These are phyloP conservation scores for Melanchra persicariae DNA, from an alignment of 2,888 invertebrate genomes.

Conservation along the genomic window DNA sequence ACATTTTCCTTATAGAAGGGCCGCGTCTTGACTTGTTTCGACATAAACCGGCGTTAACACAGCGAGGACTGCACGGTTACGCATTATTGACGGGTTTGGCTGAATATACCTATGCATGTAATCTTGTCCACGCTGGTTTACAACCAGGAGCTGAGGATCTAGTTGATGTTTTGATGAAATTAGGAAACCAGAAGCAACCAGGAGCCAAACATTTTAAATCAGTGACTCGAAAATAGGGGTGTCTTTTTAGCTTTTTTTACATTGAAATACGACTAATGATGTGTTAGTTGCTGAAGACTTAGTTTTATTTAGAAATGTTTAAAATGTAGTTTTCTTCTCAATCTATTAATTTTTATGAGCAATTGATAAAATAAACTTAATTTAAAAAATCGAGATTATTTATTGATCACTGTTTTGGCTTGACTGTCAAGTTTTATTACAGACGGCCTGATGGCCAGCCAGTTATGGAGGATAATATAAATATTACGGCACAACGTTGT, in stretches of 20 bases:
- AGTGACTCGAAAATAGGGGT: too few relatives aligned
- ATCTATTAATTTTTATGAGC: not conserved
- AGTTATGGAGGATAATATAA: not conserved
- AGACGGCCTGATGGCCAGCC: not conserved
- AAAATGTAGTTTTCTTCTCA: too few relatives aligned
- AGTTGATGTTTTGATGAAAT: not conserved
- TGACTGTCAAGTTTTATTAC: conserved; percentile 1
- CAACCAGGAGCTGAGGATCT: not conserved
- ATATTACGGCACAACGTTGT: not conserved
- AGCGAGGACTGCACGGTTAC: conserved; percentile 26
- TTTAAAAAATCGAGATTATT: too few relatives aligned
- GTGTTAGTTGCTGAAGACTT: too few relatives aligned
- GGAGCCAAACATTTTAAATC: fast-evolving
- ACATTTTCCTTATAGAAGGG: conserved; percentile 59
- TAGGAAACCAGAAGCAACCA: too few relatives aligned
- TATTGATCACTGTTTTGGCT: not conserved
- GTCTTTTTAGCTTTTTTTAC: too few relatives aligned
- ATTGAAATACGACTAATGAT: too few relatives aligned
- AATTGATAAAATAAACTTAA: not conserved
- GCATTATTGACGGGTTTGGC: conserved; percentile 44
- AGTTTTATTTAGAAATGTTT: too few relatives aligned
- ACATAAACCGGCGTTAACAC: conserved; percentile 39
- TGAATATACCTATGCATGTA: conserved; percentile 33
- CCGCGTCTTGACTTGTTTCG: conserved; percentile 45
- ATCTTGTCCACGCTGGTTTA: conserved; percentile 18